phyloP scores from a whole-genome alignment of 2,797 vertebrate genomes.

The Anguilla marmorata region DNA sequence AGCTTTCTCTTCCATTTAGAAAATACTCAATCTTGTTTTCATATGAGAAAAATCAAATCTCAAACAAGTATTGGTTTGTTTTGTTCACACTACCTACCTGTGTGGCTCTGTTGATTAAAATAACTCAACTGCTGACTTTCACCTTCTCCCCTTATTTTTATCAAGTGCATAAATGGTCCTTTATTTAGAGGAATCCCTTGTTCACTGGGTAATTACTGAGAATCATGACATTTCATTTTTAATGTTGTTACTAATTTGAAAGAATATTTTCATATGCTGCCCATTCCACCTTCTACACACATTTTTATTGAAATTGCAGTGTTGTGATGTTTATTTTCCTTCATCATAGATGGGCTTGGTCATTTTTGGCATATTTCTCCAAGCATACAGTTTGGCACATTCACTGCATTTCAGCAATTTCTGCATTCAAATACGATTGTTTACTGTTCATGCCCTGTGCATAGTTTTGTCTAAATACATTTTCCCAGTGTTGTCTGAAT shows the following conservation, averaged over 20 bases:
- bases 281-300: neutral
- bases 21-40: neutral
- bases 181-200: neutral
- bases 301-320: neutral
- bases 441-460: neutral
- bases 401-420: neutral
- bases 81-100: neutral
- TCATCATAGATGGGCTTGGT: neutral
- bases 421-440: neutral
- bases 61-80: neutral
- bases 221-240: neutral
- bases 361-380: neutral
- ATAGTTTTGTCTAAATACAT: neutral
- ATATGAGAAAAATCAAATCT: neutral
- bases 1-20: no score
- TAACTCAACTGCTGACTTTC: neutral
- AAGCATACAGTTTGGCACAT: neutral
- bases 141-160: neutral
- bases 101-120: neutral
- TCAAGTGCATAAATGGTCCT: neutral
- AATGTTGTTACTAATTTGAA: neutral
- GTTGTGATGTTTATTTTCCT: neutral
- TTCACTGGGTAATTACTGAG: neutral
- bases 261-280: neutral
- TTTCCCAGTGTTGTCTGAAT: neutral